Conservation (phyloP, 2,113 vertebrate genomes). For the Atrichornis clamosus region DNA sequence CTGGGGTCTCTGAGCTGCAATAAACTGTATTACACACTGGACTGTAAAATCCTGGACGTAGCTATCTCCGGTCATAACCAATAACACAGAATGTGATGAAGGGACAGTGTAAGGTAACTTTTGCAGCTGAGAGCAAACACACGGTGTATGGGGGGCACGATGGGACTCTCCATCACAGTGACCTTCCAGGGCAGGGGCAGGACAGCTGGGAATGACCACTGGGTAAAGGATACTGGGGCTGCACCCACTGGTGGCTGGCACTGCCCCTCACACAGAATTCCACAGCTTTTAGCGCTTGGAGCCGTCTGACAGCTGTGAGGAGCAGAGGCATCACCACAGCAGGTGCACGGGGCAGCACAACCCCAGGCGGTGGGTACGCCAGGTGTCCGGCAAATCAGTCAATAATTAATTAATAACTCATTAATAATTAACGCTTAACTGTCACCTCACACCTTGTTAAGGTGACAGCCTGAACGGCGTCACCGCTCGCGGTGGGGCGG, state of each 20-base stretch:
- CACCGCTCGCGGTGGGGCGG: accelerated
- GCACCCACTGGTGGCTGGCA: neutral
- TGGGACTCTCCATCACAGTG: accelerated
- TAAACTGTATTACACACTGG: neutral
- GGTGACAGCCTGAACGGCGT: neutral
- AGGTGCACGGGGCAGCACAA: accelerated
- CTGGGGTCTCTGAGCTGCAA: neutral
- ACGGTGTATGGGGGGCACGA: accelerated
- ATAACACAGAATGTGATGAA: accelerated
- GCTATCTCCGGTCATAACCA: neutral
- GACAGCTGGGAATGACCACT: accelerated
- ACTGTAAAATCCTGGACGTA: neutral
- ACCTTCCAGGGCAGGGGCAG: neutral
- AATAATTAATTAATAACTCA: neutral
- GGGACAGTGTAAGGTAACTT: neutral
- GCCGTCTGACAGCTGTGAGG: accelerated
- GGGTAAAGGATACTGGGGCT: accelerated
- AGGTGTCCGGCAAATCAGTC: neutral
- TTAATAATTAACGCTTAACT: neutral
- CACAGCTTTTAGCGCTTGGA: neutral
- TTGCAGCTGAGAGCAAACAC: neutral
- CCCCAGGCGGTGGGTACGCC: neutral
- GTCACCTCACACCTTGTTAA: neutral
- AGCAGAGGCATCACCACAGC: neutral
- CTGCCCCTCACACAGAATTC: accelerated